Conservation (phyloP, 2,888 invertebrate species). For the Dynastes maya region DNA sequence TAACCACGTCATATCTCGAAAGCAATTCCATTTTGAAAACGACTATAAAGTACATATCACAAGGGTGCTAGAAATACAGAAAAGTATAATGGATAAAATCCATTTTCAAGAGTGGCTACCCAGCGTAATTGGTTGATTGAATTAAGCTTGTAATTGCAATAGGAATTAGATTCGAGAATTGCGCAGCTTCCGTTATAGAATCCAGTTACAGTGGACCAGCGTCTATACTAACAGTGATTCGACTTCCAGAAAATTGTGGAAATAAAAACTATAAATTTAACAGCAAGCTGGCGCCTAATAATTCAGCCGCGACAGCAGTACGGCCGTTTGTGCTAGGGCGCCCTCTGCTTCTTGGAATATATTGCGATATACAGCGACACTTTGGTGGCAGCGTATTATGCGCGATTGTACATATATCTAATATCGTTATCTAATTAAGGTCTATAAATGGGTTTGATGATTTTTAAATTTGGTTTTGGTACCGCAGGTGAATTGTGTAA, state of each 20-base stretch:
- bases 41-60: too few relatives aligned
- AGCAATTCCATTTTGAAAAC: too few relatives aligned
- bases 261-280: slow-evolving; percentile 42
- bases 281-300: slow-evolving; percentile 40
- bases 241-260: slow-evolving; percentile 28
- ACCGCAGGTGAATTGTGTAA: too few relatives aligned
- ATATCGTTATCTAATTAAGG: background rate
- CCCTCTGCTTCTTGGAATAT: background rate
- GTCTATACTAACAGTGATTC: slow-evolving; percentile 7
- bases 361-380: slow-evolving; percentile 1
- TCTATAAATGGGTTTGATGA: background rate
- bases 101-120: too few relatives aligned
- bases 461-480: background rate
- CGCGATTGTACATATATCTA: background rate
- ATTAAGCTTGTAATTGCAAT: too few relatives aligned
- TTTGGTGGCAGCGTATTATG: slow-evolving; percentile 7
- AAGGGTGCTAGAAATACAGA: too few relatives aligned
- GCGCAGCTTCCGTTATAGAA: background rate
- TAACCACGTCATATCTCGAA: too few relatives aligned
- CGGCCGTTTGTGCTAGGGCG: slow-evolving; percentile 1
- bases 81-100: too few relatives aligned
- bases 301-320: slow-evolving; percentile 29
- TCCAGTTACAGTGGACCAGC: background rate
- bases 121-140: too few relatives aligned
- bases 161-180: too few relatives aligned